A percentile compares a stretch with the other conserved stretches of the same genome.
These are phyloP conservation scores for Ostrea denselamellosa DNA, from an alignment of 1,140 invertebrate genomes.

Conservation along the genomic window DNA sequence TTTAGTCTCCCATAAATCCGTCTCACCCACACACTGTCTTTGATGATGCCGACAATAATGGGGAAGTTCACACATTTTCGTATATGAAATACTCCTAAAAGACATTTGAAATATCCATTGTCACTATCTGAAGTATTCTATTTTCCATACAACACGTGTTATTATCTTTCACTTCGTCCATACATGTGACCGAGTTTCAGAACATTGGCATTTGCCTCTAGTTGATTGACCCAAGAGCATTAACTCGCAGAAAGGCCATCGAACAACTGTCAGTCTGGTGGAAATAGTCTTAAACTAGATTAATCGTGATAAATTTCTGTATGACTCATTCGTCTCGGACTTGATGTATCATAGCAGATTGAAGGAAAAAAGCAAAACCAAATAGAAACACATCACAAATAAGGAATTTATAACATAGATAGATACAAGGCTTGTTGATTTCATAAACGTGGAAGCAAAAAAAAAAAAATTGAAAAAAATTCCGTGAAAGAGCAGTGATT, in stretches of 20 bases:
- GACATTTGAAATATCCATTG: neutral
- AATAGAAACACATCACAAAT: too few species aligned
- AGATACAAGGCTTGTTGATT: too few species aligned
- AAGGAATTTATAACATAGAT: too few species aligned
- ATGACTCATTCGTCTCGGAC: neutral
- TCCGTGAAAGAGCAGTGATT: too few species aligned
- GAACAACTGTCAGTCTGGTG: neutral
- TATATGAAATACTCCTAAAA: constrained; percentile 8
- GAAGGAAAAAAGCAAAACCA: neutral
- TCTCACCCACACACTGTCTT: neutral
- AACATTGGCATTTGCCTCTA: constrained; percentile 1
- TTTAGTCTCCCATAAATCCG: constrained; percentile 22
- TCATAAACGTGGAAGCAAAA: too few species aligned
- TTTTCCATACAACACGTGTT: neutral
- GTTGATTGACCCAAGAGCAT: constrained; percentile 27
- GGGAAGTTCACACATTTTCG: constrained; percentile 6
- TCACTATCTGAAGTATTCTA: neutral
- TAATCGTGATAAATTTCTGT: constrained; percentile 31
- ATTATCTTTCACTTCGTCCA: neutral
- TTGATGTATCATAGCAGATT: neutral
- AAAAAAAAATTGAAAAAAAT: too few species aligned
- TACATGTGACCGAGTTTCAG: neutral
- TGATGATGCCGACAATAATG: constrained; percentile 6
- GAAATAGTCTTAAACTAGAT: constrained; percentile 38
- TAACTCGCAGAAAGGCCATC: constrained; percentile 27